These are phyloP conservation scores for Phthorimaea operculella DNA, from an alignment of 1,140 invertebrate species.

Conservation along the genomic window DNA sequence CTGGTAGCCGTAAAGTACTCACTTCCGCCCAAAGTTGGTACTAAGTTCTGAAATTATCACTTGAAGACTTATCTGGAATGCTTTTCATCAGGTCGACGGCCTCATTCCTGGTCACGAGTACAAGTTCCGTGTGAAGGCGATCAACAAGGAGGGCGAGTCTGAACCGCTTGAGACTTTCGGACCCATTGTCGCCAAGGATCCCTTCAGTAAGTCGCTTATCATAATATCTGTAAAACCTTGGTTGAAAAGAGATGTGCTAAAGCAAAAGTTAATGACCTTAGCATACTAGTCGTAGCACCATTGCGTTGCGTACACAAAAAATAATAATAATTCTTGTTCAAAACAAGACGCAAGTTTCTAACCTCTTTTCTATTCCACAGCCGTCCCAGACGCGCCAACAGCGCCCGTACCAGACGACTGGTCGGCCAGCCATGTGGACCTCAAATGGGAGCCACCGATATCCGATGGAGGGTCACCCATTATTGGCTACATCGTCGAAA, in stretches of 20 bases:
- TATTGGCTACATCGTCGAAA: constrained; percentile 95
- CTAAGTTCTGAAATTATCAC: too few relatives aligned
- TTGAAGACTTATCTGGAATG: neutral
- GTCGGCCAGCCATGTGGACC: constrained; percentile 90
- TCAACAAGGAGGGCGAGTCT: constrained; percentile 97
- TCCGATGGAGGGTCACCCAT: constrained; percentile 93
- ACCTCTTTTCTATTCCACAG: constrained; percentile 24
- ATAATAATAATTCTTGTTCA: too few relatives aligned
- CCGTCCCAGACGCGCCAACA: constrained; percentile 82
- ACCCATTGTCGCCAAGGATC: constrained; percentile 96
- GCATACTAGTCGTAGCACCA: too few relatives aligned
- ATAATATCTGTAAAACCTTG: too few relatives aligned
- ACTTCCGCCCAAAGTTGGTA: too few relatives aligned
- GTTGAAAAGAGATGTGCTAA: too few relatives aligned
- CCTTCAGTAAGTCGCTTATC: constrained; percentile 85
- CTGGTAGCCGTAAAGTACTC: too few relatives aligned
- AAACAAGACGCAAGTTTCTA: neutral
- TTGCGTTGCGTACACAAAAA: too few relatives aligned
- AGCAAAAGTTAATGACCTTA: too few relatives aligned
- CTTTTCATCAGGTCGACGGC: constrained; percentile 74
- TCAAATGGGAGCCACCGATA: constrained; percentile 84
- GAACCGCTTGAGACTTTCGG: constrained; percentile 94
- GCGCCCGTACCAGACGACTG: constrained; percentile 90
- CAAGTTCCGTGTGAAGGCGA: constrained; percentile 96
- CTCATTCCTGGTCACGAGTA: constrained; percentile 95